These are phyloP conservation scores for Osedax frankpressi DNA, from an alignment of 2,888 invertebrate genomes.

Conservation along the genomic window DNA sequence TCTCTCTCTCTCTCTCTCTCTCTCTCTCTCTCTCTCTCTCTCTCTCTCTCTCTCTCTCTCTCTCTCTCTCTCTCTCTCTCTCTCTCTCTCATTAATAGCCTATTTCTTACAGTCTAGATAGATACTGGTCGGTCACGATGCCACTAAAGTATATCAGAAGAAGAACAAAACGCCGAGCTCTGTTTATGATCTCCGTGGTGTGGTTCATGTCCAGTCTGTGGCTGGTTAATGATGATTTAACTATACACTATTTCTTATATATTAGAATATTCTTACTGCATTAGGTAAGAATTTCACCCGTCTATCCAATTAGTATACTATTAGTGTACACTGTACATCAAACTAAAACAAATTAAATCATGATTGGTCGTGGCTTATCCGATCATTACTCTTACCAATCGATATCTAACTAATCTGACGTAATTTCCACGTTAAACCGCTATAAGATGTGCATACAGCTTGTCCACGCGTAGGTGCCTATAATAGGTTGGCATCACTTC, in stretches of 20 bases:
- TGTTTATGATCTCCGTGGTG: slow-evolving; percentile 48
- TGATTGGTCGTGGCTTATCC: too few species aligned
- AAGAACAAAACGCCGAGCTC: slow-evolving; percentile 48
- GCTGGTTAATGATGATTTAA: slow-evolving; percentile 36
- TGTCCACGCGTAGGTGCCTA: slow-evolving; percentile 40
- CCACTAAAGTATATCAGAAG: slow-evolving; percentile 49
- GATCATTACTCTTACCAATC: too few species aligned
- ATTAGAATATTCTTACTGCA: too few species aligned
- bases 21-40: neutral
- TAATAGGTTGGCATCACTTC: slow-evolving; percentile 48
- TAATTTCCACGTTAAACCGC: too few species aligned
- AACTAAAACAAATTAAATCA: too few species aligned
- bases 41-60: slow-evolving; percentile 2
- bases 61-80: neutral
- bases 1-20: slow-evolving; percentile 13
- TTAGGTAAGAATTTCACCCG: too few species aligned
- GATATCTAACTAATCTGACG: too few species aligned
- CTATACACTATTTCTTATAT: too few species aligned
- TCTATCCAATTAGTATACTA: too few species aligned
- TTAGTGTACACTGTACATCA: too few species aligned
- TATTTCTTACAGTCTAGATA: slow-evolving; percentile 33
- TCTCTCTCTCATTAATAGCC: slow-evolving; percentile 1
- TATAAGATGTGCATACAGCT: too few species aligned
- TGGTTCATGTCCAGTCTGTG: slow-evolving; percentile 49
- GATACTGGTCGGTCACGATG: slow-evolving; percentile 50